Base-by-base conservation (phyloP, 2,113 vertebrate species). In the Ardeotis arabs region DNA sequence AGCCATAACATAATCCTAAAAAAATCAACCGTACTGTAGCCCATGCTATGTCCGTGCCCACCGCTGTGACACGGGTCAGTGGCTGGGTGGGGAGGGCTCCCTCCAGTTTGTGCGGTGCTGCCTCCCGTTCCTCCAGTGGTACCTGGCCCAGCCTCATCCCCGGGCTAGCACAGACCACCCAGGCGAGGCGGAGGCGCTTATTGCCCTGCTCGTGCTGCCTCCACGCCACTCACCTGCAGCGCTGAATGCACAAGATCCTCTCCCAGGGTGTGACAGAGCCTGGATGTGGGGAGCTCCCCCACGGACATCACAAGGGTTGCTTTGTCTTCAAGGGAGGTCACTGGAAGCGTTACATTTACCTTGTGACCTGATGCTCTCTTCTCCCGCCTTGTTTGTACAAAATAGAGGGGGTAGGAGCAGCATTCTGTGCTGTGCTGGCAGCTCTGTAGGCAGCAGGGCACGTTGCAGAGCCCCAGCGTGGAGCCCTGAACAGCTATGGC, bases 61-160 rank as follows among this genome's bases (percentile, higher is more conserved):
- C 12, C 0, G 3, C 47, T 1, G 4, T 14, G 55, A 6, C 3
- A 8, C 2, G 1, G 11, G 44, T 6, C 3, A 6, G 44, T 58
- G 70, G 35, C 72, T 28, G 37, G 37, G 47, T 49, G 47, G 20
- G 28, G 28, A 29, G 55, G 45, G 23, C 25, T 63, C 33, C 39
- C 17, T 4, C 16, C 0, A 1, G 15, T 29, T 15, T 18, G 39
- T 19, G 56, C 2, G 2, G 10, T 10, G 49, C 75, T 39, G 47
- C 7, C 29, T 63, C 10, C 56, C 56, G 19, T 31, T 8, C 20
- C 21, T 10, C 37, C 62, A 47, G 55, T 1, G 0, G n/a, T n/a
- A n/a, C 77, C 44, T 5, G 35, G 20, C 21, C 44, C 60, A 37
- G 44, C 24, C 16, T 44, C 1, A 1, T 33, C 45, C 45, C 69